A percentile compares a stretch with the other conserved stretches of the same genome.
phyloP scores from a whole-genome alignment of 2,888 invertebrate species.

The Allolobophora icterica region DNA sequence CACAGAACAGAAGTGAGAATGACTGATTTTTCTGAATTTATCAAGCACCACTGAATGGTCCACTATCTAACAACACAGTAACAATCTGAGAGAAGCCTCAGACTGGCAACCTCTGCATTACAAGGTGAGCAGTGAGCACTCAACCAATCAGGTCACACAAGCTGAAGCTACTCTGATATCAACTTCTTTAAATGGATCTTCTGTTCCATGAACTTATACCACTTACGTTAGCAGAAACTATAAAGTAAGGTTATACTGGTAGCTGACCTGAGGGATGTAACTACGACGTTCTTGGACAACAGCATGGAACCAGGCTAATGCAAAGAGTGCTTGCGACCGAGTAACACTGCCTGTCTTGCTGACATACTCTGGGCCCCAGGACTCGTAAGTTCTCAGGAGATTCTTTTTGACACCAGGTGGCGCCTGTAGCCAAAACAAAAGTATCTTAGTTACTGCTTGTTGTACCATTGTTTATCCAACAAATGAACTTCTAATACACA shows the following conservation, averaged over 20 bases:
- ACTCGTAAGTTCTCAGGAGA: conserved; percentile 76
- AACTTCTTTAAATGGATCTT: background rate
- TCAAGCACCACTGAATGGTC: too few species aligned
- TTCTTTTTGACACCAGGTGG: conserved; percentile 86
- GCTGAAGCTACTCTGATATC: background rate
- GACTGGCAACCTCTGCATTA: too few species aligned
- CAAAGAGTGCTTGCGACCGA: conserved; percentile 72
- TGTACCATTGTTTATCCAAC: background rate
- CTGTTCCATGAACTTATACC: background rate
- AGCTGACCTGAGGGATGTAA: conserved; percentile 78
- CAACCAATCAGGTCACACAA: too few species aligned
- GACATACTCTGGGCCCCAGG: conserved; percentile 72
- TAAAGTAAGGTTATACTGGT: background rate
- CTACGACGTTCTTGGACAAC: conserved; percentile 85
- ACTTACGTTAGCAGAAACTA: too few species aligned
- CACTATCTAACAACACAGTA: too few species aligned
- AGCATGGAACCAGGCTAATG: conserved; percentile 86
- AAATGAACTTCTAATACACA: background rate
- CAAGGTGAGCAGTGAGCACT: too few species aligned
- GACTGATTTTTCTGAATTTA: background rate
- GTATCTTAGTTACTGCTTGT: background rate
- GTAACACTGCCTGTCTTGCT: conserved; percentile 59
- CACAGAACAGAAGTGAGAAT: background rate
- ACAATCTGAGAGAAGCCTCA: too few species aligned
- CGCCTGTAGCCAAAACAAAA: conserved; percentile 66